Evolutionary conservation across 2,888 invertebrate species (phyloP), one percentile per base, ranked within the genome.

Genomic region (Parthenolecanium corni): DNA sequence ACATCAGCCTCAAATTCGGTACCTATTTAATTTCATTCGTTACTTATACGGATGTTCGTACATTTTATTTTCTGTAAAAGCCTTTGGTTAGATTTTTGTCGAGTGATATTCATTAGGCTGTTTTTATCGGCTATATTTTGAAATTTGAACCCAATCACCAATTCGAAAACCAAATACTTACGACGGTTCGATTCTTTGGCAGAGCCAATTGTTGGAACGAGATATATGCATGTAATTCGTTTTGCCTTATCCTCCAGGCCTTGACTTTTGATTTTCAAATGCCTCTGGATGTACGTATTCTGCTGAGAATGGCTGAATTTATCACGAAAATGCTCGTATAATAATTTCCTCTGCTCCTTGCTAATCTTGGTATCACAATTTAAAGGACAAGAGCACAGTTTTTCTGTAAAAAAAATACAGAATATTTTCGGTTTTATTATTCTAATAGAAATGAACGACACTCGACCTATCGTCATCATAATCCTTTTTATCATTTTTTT

Each of bases 351-450:
- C 47, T 31, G 25, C 38, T 63, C 53, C 23, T 21, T 53, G 49
- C 76, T 73, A 66, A 78, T 75, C 68, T 76, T 73, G 63, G 76
- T 75, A 68, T 76, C 76, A 70, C 78, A 78, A 73, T 75, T 76
- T 72, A 78, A 77, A n/a, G 77, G 78, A 68, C 78, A 78, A 66
- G 75, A 75, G 70, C 78, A 78, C 57, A 78, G 70, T 66, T 76
- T 74, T 46, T 76, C 77, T 76, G 73, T 62, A 73, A 75, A 1
- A 18, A 3, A 46, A 2, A 16, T 20, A 3, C 46, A 2, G 18
- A n/a, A n/a, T n/a, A n/a, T n/a, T n/a, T n/a, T n/a, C n/a, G n/a
- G n/a, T n/a, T n/a, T n/a, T n/a, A n/a, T n/a, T n/a, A n/a, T n/a
- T n/a, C n/a, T n/a, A n/a, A n/a, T n/a, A n/a, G n/a, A n/a, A n/a